phyloP scores from a whole-genome alignment of 2,797 vertebrate genomes.

The Coranthus polyacanthus region DNA sequence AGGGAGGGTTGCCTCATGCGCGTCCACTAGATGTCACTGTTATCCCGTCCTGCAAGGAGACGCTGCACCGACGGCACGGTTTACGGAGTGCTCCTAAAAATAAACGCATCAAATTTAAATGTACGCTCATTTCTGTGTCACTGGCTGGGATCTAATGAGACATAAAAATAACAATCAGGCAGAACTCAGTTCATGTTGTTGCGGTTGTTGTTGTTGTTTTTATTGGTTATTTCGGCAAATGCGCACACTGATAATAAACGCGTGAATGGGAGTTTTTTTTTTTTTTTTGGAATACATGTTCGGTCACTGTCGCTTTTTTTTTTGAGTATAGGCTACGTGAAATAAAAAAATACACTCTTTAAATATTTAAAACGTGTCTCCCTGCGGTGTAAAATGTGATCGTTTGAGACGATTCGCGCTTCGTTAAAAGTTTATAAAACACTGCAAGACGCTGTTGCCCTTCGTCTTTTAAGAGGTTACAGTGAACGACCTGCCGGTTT shows the following conservation, averaged over 20 bases:
- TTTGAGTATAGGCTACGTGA: neutral
- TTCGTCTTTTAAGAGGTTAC: neutral
- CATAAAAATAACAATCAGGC: neutral
- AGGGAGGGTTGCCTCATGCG: neutral
- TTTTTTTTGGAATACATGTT: neutral
- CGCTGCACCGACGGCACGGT: neutral
- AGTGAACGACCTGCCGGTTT: neutral
- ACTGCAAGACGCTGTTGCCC: neutral
- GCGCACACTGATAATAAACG: neutral
- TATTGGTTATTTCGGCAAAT: too few species aligned
- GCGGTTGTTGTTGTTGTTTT: too few species aligned
- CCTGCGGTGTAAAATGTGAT: too few species aligned
- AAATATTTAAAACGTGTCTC: too few species aligned
- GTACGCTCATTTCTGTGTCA: slow-evolving; percentile 10
- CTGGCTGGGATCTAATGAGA: slow-evolving; percentile 25
- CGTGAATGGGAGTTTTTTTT: neutral
- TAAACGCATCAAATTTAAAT: slow-evolving; percentile 46
- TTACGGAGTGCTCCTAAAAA: slow-evolving; percentile 20
- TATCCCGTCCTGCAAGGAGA: slow-evolving; percentile 27
- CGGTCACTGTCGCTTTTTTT: neutral
- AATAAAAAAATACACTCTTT: too few species aligned
- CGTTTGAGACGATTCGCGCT: too few species aligned
- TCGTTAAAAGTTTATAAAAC: too few species aligned
- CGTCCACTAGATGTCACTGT: slow-evolving; percentile 81
- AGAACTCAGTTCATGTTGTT: neutral